Percentiles rank a stretch among this genome's conserved stretches.
Evolutionary conservation across 1,140 invertebrate genomes (phyloP).

Genomic region (Lepidurus arcticus): DNA sequence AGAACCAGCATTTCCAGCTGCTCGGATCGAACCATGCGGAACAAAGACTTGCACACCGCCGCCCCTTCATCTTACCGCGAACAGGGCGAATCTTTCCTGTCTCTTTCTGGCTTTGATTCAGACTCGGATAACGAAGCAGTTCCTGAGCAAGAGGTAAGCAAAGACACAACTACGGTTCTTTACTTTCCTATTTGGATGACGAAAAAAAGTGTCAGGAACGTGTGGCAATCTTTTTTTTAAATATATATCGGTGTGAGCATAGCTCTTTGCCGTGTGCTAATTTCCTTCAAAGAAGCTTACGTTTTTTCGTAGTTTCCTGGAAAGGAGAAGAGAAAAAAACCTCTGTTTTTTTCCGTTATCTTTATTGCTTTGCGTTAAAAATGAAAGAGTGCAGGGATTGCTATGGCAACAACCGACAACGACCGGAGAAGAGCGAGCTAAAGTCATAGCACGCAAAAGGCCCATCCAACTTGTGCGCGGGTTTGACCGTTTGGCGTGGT

Average conservation of each 20-base stretch:
- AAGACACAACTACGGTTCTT: neutral
- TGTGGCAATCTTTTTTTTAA: neutral
- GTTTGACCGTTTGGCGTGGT: no score
- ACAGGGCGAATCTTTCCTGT: neutral
- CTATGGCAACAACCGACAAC: no score
- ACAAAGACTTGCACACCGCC: neutral
- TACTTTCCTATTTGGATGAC: neutral
- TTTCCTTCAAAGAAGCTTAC: neutral
- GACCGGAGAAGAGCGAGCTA: no score
- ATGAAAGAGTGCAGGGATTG: neutral
- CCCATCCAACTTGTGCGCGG: no score
- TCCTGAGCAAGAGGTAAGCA: neutral
- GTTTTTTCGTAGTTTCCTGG: neutral
- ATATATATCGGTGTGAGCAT: no score
- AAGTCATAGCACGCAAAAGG: no score
- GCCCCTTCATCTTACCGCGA: neutral
- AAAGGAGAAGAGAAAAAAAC: neutral
- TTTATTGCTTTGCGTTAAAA: neutral
- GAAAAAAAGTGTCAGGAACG: neutral
- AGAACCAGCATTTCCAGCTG: neutral
- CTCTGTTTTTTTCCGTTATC: neutral
- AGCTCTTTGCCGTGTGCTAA: neutral
- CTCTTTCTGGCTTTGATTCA: neutral
- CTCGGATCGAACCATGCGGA: neutral
- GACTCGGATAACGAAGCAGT: conserved; percentile 12